Base-by-base conservation (phyloP, 2,113 vertebrate species). In the Chaetodon auriga region DNA sequence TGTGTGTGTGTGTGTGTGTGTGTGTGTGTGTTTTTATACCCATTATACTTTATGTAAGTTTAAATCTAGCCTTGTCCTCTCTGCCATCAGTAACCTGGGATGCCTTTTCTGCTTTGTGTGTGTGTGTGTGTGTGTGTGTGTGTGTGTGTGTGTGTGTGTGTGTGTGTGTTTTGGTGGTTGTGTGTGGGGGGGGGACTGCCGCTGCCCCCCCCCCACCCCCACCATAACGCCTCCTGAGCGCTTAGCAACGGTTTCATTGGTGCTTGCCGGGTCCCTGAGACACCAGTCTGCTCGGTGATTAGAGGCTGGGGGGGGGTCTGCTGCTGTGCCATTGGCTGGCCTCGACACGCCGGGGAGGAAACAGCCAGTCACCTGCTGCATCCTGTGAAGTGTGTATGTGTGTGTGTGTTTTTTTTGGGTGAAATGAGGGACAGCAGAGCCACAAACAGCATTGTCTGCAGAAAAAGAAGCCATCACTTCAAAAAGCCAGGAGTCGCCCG, bases 271-370 rank as follows among this genome's bases (percentile, higher is more conserved):
- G 86, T 92, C 84, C 92, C 86, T 75, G 70, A 89, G 89, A 92
- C 91, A 77, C 84, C 93, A 95, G 90, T 95, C 94, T 95, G 94
- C 95, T 94, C 86, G 3, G 95, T 94, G 95, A 95, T 95, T 92
- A 92, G 89, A 88, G 84, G 79, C 85, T 80, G 8, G 54, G 86
- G 90, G 82, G 30, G 92, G 88, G 72, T 83, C 90, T 89, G 86
- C 86, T 23, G 83, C 38, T 53, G 7, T 81, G 77, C 88, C 85
- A 95, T 95, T 95, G 95, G 95, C 85, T 92, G 89, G 83, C 76
- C 61, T 72, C 53, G 11, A 74, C 76, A 68, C 7, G 80, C 90
- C 48, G 78, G 83, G 80, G 87, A 84, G 73, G 87, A 91, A 88
- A 51, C 91, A 92, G 83, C 91, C 90, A 90, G 91, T 94, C 91